Percentiles rank a stretch among this genome's conserved stretches.
Evolutionary conservation across 2,888 invertebrate genomes (phyloP).

Genomic region (Phalera bucephala): DNA sequence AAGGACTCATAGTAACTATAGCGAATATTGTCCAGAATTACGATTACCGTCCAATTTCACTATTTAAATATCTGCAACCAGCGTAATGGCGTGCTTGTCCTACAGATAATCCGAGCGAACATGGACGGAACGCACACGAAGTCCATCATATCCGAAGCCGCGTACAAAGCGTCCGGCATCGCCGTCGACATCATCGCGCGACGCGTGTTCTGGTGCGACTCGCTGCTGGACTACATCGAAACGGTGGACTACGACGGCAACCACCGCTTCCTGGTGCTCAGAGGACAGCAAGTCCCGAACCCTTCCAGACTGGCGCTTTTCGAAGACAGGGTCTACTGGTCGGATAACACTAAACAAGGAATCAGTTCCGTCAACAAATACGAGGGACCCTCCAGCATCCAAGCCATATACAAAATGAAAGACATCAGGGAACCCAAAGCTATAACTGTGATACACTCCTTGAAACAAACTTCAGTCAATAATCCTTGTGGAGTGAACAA

Average conservation of each 20-base stretch:
- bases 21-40: too few relatives aligned
- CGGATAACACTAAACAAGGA: slow-evolving; percentile 94
- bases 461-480: slow-evolving; percentile 88
- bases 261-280: slow-evolving; percentile 89
- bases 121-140: slow-evolving; percentile 96
- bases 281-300: slow-evolving; percentile 93
- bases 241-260: slow-evolving; percentile 96
- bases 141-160: slow-evolving; percentile 94
- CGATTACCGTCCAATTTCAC: too few relatives aligned
- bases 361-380: slow-evolving; percentile 94
- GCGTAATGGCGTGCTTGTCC: too few relatives aligned
- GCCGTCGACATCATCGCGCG: slow-evolving; percentile 95
- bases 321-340: slow-evolving; percentile 95
- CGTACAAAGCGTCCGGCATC: slow-evolving; percentile 96
- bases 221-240: slow-evolving; percentile 96
- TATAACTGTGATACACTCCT: slow-evolving; percentile 90
- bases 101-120: slow-evolving; percentile 90
- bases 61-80: too few relatives aligned
- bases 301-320: slow-evolving; percentile 92
- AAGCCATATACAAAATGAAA: slow-evolving; percentile 90
- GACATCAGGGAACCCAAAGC: slow-evolving; percentile 93
- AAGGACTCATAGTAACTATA: too few relatives aligned
- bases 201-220: slow-evolving; percentile 98
- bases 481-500: slow-evolving; percentile 95
- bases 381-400: slow-evolving; percentile 90